These are phyloP conservation scores for Stegodyphus mimosarum DNA, from an alignment of 1,140 invertebrate genomes.

Conservation along the genomic window DNA sequence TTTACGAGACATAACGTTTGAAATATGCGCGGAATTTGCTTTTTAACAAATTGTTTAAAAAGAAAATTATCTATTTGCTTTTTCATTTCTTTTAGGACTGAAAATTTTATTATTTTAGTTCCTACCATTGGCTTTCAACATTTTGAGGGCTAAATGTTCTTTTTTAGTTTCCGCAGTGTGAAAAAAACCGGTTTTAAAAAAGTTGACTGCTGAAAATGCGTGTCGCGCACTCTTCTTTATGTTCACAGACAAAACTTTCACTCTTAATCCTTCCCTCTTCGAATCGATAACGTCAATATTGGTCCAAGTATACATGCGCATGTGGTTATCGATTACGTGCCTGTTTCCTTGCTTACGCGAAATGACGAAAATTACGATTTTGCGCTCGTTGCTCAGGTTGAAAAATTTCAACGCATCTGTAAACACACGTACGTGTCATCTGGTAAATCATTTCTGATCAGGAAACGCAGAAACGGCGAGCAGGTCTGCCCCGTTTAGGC, in stretches of 20 bases:
- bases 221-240: constrained; percentile 53
- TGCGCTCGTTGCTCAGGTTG: background rate
- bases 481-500: no score
- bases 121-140: no score
- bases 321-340: constrained; percentile 54
- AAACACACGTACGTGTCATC: background rate
- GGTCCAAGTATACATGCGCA: constrained; percentile 49
- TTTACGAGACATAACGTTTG: no score
- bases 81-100: no score
- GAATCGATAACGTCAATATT: constrained; percentile 60
- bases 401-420: background rate
- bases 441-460: no score
- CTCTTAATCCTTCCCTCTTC: constrained; percentile 41
- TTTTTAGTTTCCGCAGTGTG: no score
- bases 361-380: constrained; percentile 38
- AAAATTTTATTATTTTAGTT: no score
- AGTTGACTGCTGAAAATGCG: constrained; percentile 30
- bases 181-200: background rate
- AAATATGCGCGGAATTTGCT: no score
- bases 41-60: no score
- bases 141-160: no score
- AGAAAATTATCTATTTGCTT: no score
- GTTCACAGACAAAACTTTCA: constrained; percentile 57
- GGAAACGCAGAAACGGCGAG: no score
- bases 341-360: constrained; percentile 40